Evolutionary conservation across 1,140 invertebrate genomes (phyloP).

Genomic region (Melanaphis sacchari): DNA sequence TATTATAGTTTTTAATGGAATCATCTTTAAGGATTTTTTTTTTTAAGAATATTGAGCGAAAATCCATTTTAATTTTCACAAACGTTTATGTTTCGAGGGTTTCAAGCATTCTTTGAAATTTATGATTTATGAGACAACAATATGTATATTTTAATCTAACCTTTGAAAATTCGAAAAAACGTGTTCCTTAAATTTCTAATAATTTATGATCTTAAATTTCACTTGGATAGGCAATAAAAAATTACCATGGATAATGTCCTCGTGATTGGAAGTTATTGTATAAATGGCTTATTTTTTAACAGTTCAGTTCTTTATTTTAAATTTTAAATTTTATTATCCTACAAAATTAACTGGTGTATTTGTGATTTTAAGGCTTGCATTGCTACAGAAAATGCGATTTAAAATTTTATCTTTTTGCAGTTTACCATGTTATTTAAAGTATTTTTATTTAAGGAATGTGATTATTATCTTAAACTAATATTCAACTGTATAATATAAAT

Average conservation of each 20-base stretch:
- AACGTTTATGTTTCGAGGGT: neutral
- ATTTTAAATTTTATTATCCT: neutral
- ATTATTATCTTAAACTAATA: slow-evolving; percentile 4
- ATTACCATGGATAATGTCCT: neutral
- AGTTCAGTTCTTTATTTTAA: neutral
- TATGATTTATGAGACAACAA: neutral
- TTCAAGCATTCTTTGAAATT: neutral
- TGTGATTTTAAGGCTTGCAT: neutral
- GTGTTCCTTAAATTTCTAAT: slow-evolving; percentile 1
- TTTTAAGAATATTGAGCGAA: neutral
- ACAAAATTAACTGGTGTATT: neutral
- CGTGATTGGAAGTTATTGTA: neutral
- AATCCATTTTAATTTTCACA: neutral
- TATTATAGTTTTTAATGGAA: too few species aligned
- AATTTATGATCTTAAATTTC: neutral
- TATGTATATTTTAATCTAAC: neutral
- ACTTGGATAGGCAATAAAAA: neutral
- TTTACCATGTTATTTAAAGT: neutral
- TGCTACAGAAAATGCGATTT: neutral
- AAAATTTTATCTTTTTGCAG: neutral
- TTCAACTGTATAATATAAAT: too few species aligned
- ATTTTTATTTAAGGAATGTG: neutral
- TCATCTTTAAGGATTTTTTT: neutral
- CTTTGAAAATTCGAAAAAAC: neutral
- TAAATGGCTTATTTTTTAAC: neutral